A percentile compares a stretch with the other conserved stretches of the same genome.
These are phyloP conservation scores for Diarsia rubi DNA, from an alignment of 2,888 invertebrate genomes.

Conservation along the genomic window DNA sequence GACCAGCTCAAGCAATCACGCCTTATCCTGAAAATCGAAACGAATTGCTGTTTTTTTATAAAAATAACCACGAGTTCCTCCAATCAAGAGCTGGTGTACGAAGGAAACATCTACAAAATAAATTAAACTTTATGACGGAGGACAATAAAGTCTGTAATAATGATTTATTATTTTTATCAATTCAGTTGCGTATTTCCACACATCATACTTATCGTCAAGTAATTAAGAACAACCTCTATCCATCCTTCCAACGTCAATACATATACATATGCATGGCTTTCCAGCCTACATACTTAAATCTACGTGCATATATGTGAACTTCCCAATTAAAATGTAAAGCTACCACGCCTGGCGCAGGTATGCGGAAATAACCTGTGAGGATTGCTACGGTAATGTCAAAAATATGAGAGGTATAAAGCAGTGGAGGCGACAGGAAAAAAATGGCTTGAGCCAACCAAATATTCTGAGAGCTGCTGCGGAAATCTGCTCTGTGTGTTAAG, in stretches of 20 bases:
- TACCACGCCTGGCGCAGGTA: slow-evolving; percentile 43
- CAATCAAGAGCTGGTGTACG: no score
- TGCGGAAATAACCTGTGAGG: slow-evolving; percentile 44
- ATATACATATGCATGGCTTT: slow-evolving; percentile 19
- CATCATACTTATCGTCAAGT: not conserved
- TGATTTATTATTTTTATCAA: no score
- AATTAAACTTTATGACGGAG: no score
- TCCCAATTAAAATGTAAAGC: slow-evolving; percentile 57
- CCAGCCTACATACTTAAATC: slow-evolving; percentile 32
- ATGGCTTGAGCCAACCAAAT: not conserved
- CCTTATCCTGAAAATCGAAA: no score
- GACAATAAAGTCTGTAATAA: no score
- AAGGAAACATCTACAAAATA: no score
- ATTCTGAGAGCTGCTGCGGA: not conserved
- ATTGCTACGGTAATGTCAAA: slow-evolving; percentile 40
- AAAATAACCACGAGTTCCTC: no score
- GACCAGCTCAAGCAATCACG: no score
- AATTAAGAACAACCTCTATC: slow-evolving; percentile 13
- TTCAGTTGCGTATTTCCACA: no score
- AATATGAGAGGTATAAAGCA: not conserved
- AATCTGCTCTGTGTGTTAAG: not conserved
- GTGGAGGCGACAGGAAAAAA: slow-evolving; percentile 18
- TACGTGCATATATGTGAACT: slow-evolving; percentile 12
- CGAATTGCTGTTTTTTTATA: no score
- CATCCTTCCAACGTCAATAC: slow-evolving; percentile 20